Conservation (phyloP, 2,888 invertebrate species). For the Neoitamus cyanurus region DNA sequence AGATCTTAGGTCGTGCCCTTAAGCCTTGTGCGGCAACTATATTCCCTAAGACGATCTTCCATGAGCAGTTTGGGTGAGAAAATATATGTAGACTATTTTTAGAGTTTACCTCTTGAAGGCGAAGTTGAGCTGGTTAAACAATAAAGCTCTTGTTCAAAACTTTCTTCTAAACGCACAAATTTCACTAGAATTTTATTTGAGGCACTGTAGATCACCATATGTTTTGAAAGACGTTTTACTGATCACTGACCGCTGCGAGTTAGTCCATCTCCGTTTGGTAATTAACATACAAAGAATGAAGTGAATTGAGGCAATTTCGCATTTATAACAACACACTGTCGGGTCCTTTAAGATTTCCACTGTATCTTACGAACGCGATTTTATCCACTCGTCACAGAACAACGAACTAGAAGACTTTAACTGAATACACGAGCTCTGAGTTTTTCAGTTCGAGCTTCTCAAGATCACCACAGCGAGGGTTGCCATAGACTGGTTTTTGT, state of each 20-base stretch:
- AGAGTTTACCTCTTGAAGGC: background rate
- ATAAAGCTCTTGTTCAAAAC: background rate
- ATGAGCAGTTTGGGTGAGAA: background rate
- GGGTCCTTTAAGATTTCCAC: background rate
- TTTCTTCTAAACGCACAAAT: background rate
- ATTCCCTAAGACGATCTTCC: background rate
- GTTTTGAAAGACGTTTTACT: background rate
- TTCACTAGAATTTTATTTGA: background rate
- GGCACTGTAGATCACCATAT: background rate
- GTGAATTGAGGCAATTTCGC: background rate
- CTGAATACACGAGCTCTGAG: background rate
- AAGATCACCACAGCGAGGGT: background rate
- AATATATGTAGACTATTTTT: background rate
- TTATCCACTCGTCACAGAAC: background rate
- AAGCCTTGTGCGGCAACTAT: background rate
- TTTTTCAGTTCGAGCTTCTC: background rate
- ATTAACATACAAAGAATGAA: background rate
- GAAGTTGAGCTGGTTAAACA: background rate
- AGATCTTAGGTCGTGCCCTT: background rate
- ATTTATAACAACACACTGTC: background rate
- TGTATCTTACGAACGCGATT: background rate
- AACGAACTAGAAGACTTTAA: background rate
- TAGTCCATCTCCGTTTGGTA: background rate
- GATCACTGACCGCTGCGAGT: background rate
- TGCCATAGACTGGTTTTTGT: background rate